Percentiles rank a stretch among this genome's conserved stretches.
These are phyloP conservation scores for Esox niger DNA, from an alignment of 2,113 vertebrate species.

Conservation along the genomic window DNA sequence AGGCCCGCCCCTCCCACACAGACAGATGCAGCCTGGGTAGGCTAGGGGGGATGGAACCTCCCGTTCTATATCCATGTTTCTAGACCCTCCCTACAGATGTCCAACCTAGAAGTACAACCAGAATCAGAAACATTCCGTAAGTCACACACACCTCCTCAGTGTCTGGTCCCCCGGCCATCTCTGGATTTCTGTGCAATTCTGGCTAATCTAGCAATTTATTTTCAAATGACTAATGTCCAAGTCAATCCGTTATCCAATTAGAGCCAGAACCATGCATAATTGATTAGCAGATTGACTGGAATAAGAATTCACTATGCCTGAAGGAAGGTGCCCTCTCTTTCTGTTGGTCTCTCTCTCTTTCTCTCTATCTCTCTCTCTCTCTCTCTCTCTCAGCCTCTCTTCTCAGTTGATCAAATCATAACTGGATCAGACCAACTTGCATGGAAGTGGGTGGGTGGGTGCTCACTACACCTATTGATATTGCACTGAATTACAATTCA, in stretches of 20 bases:
- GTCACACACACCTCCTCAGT: neutral
- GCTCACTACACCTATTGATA: conserved; percentile 22
- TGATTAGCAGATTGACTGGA: conserved; percentile 6
- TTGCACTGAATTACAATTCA: conserved; percentile 28
- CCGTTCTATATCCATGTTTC: neutral
- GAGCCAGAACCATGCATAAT: conserved; percentile 1
- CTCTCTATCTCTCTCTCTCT: neutral
- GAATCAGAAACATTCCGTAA: neutral
- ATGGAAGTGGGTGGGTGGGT: too few species aligned
- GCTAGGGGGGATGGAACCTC: conserved; percentile 3
- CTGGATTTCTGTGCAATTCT: neutral
- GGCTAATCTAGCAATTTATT: neutral
- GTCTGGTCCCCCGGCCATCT: neutral
- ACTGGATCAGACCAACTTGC: neutral
- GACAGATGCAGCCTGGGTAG: neutral
- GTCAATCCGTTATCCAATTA: neutral
- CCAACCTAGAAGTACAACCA: too few species aligned
- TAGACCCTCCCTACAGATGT: neutral
- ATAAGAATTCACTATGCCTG: neutral
- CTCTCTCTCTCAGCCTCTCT: neutral
- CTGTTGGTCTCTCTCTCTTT: too few species aligned
- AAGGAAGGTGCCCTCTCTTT: neutral
- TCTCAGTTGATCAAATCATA: neutral
- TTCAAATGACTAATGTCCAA: neutral
- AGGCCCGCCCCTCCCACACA: neutral